A percentile compares a stretch with the other conserved stretches of the same genome.
Conservation (phyloP, 2,888 invertebrate genomes). For the Caradrina kadenii region DNA sequence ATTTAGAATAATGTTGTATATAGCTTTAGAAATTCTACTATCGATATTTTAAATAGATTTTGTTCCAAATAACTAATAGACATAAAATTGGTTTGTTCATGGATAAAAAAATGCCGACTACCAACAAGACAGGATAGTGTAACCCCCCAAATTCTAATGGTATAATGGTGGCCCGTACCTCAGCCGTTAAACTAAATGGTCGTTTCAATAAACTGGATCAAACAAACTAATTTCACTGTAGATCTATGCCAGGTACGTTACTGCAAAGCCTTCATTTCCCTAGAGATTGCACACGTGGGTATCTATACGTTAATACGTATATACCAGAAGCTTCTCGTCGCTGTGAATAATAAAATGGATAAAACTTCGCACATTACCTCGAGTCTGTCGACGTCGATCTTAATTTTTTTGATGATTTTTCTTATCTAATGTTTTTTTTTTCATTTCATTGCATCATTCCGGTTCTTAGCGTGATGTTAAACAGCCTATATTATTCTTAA, state of each 20-base stretch:
- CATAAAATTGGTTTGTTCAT: neutral
- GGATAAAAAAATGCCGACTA: neutral
- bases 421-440: no score
- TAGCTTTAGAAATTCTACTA: no score
- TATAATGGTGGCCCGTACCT: neutral
- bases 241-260: neutral
- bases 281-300: neutral
- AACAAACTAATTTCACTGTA: conserved; percentile 5
- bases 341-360: neutral
- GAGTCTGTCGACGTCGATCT: neutral
- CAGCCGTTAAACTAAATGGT: neutral
- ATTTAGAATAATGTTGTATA: no score
- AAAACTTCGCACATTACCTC: neutral
- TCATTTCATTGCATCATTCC: no score
- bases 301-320: neutral
- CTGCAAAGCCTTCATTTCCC: conserved; percentile 23
- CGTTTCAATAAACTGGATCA: conserved; percentile 19
- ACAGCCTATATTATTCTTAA: no score
- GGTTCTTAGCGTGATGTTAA: no score
- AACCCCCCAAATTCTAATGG: conserved; percentile 7
- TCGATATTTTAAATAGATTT: conserved; percentile 4
- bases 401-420: neutral
- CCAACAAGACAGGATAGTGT: neutral
- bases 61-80: neutral
- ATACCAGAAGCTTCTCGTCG: neutral